phyloP scores from a whole-genome alignment of 2,888 invertebrate genomes.

The Eupsilia transversa region DNA sequence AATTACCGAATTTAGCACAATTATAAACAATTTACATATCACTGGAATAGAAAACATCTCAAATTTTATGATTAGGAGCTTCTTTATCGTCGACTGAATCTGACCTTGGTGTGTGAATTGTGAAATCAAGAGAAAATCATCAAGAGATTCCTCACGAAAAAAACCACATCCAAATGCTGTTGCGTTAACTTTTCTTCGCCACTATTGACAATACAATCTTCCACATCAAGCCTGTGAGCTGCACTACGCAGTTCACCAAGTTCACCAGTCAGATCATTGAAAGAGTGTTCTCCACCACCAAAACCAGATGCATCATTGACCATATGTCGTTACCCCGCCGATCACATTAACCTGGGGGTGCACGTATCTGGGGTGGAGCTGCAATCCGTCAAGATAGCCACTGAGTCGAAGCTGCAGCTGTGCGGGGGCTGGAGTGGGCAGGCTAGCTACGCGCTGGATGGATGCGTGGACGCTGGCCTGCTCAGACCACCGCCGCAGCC shows the following conservation, averaged over 20 bases:
- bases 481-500: slow-evolving; percentile 94
- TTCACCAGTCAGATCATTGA: background rate
- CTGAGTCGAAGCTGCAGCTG: slow-evolving; percentile 87
- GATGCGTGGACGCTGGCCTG: slow-evolving; percentile 93
- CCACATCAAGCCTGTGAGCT: slow-evolving; percentile 14
- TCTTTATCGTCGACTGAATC: slow-evolving; percentile 4
- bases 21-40: slow-evolving; percentile 40
- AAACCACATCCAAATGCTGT: slow-evolving; percentile 59
- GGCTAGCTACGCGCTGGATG: slow-evolving; percentile 91
- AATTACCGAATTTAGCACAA: slow-evolving; percentile 45
- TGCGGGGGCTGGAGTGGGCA: slow-evolving; percentile 87
- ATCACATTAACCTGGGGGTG: slow-evolving; percentile 50
- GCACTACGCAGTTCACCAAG: slow-evolving; percentile 25
- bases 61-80: slow-evolving; percentile 18
- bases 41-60: slow-evolving; percentile 23
- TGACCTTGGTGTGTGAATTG: slow-evolving; percentile 20
- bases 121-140: slow-evolving; percentile 3
- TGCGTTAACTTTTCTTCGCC: slow-evolving; percentile 46
- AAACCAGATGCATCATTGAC: slow-evolving; percentile 55
- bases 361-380: slow-evolving; percentile 58
- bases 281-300: slow-evolving; percentile 24
- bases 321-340: slow-evolving; percentile 53
- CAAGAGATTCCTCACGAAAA: slow-evolving; percentile 21
- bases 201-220: slow-evolving; percentile 44
- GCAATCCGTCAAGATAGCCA: slow-evolving; percentile 87